Evolutionary conservation across 2,888 invertebrate genomes (phyloP).

Genomic region (Artemia sinica): DNA sequence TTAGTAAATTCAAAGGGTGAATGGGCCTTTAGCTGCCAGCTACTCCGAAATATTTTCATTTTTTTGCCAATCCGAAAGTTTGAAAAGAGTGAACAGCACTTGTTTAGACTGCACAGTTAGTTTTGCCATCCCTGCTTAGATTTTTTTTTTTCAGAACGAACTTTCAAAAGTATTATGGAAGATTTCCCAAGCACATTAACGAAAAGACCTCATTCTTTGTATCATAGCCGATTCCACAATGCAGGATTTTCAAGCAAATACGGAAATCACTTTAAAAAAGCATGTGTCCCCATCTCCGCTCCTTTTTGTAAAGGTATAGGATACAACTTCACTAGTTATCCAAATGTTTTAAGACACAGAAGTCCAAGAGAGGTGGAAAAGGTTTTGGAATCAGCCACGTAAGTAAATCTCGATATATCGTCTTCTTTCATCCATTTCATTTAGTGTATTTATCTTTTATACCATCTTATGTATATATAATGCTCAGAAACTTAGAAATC

Average conservation of each 20-base stretch:
- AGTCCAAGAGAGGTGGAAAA: constrained; percentile 46
- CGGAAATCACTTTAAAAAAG: neutral
- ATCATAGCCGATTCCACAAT: constrained; percentile 5
- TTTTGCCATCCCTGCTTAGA: too few species aligned
- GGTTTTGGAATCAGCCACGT: constrained; percentile 38
- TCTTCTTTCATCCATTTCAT: too few species aligned
- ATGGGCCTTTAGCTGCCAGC: too few species aligned
- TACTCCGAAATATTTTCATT: too few species aligned
- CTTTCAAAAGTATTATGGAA: neutral
- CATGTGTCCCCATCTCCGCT: constrained; percentile 27
- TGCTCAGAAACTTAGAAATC: too few species aligned
- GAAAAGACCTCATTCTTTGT: constrained; percentile 2
- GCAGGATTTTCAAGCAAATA: neutral
- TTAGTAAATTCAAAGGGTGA: too few species aligned
- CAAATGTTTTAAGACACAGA: constrained; percentile 54
- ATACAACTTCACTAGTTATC: constrained; percentile 65
- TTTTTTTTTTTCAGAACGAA: neutral
- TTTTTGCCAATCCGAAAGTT: too few species aligned
- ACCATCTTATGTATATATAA: too few species aligned
- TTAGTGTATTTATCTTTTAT: too few species aligned
- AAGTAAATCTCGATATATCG: constrained; percentile 42
- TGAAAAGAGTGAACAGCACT: too few species aligned
- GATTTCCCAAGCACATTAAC: neutral
- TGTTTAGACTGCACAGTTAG: too few species aligned
- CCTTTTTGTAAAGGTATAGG: constrained; percentile 36